Conservation (phyloP, 2,797 vertebrate genomes). For the Spondyliosoma cantharus region DNA sequence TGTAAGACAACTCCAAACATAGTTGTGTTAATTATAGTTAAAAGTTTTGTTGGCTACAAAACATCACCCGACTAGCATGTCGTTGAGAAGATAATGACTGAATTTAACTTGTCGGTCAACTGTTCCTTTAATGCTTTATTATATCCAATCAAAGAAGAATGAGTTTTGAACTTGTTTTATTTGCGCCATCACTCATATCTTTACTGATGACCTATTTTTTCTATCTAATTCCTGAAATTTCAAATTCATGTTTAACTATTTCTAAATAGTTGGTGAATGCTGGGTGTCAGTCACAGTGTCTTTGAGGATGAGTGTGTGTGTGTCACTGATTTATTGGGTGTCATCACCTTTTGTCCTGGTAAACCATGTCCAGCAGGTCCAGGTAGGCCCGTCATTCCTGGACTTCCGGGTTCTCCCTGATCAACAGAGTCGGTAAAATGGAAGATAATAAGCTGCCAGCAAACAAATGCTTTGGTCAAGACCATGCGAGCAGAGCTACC, state of each 20-base stretch:
- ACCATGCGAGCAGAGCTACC: neutral
- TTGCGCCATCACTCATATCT: too few relatives aligned
- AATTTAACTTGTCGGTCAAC: too few relatives aligned
- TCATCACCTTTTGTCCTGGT: constrained; percentile 87
- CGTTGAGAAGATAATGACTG: too few relatives aligned
- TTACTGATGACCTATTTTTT: too few relatives aligned
- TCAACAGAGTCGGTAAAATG: constrained; percentile 10
- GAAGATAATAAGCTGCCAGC: neutral
- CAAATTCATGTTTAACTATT: too few relatives aligned
- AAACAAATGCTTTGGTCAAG: neutral
- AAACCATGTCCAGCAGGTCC: constrained; percentile 84
- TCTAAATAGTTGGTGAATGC: neutral
- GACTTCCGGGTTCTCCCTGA: constrained; percentile 88
- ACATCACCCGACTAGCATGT: too few relatives aligned
- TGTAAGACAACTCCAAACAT: neutral
- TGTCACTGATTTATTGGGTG: neutral
- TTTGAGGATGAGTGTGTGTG: neutral
- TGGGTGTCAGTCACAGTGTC: neutral
- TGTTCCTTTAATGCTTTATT: neutral
- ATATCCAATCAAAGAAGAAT: too few relatives aligned
- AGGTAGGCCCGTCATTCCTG: constrained; percentile 82
- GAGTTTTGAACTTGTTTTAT: too few relatives aligned
- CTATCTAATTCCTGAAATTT: too few relatives aligned
- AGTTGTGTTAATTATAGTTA: neutral
- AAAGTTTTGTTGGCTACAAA: too few relatives aligned